Conservation (phyloP, 2,797 vertebrate genomes). For the Falco berigora region DNA sequence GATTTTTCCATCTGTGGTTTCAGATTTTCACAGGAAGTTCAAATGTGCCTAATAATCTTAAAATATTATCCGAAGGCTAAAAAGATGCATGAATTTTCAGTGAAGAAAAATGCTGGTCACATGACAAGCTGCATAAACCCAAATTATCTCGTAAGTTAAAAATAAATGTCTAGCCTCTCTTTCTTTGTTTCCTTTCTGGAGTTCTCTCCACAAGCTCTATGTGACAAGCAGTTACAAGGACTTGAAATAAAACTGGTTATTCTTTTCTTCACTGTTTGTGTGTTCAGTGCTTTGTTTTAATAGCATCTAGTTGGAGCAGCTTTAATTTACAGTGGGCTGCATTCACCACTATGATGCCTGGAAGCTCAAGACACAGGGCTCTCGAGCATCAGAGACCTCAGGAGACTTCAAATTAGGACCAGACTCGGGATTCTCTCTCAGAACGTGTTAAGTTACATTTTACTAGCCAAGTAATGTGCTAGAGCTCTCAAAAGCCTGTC, state of each 20-base stretch:
- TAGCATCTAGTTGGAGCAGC: neutral
- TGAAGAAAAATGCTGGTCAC: neutral
- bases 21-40: neutral
- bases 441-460: neutral
- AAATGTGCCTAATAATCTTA: neutral
- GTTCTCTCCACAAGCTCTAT: neutral
- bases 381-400: neutral
- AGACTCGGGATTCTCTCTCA: neutral
- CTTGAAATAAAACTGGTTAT: neutral
- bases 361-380: neutral
- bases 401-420: neutral
- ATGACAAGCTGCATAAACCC: neutral
- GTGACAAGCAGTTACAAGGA: neutral
- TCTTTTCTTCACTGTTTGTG: neutral
- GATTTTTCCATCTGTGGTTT: neutral
- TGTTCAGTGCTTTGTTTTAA: slow-evolving; percentile 32
- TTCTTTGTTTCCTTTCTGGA: neutral
- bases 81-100: neutral
- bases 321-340: neutral
- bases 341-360: rapidly evolving
- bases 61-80: neutral
- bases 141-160: neutral
- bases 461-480: neutral
- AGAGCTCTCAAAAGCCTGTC: neutral
- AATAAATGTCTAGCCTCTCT: neutral